Base-by-base conservation (phyloP, 2,113 vertebrate species). In the Saguinus midas region DNA sequence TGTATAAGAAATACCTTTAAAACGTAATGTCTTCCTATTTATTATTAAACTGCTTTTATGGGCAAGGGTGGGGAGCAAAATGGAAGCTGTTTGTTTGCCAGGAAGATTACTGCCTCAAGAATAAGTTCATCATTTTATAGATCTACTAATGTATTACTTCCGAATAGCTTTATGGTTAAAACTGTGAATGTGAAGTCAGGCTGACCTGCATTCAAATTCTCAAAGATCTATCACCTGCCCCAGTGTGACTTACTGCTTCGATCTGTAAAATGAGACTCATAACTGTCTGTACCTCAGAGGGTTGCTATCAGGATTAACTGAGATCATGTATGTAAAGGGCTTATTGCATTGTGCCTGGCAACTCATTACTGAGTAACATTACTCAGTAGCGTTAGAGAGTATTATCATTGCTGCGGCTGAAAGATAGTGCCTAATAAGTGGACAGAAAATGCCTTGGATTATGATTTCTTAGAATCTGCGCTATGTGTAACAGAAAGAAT, bases 401-500 rank as follows among this genome's bases (percentile, higher is more conserved):
- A 32, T 78, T 52, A 37, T 23, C 40, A 21, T 72, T 68, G 57
- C 72, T 87, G 32, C 50, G 73, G 40, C 61, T 90, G 76, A 90
- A 58, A 85, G 72, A 91, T 18, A 43, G 37, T 45, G 40, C 10
- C 75, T 89, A 48, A 52, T 91, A 84, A 55, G 35, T 87, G 50
- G 29, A 78, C 70, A 78, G n/a, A 48, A 78, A 35, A 9, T 81
- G 66, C 45, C 81, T 81, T 58, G 45, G 27, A 27, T 72, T 55
- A n/a, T 93, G 80, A 40, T 73, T 96, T 80, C 84, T 94, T 87
- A 11, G 48, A 78, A 81, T 57, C 37, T 81, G 78, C 87, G 25
- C 66, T 91, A 75, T 50, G 27, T 89, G 0, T 80, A 94, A 79
- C 45, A 94, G 90, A 72, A 94, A 95, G 89, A 96, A 81, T 81